Evolutionary conservation across 1,140 invertebrate species (phyloP).

Genomic region (Trichonephila clavata): DNA sequence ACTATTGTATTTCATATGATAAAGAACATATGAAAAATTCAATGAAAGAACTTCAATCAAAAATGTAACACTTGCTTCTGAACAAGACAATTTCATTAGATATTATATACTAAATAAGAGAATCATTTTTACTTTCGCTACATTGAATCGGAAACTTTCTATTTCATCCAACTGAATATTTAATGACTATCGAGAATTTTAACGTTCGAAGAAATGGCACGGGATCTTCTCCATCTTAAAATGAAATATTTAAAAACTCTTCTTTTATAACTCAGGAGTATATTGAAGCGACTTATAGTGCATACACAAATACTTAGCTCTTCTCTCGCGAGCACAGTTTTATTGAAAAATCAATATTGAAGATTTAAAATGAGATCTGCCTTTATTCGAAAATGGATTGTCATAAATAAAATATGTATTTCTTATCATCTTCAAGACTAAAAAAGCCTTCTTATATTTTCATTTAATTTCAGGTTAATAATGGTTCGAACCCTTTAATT

Average conservation of each 20-base stretch:
- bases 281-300: not conserved
- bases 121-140: not conserved
- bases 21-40: too few relatives aligned
- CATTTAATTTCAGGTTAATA: not conserved
- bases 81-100: too few relatives aligned
- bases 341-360: conserved; percentile 32
- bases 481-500: not conserved
- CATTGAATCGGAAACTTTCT: not conserved
- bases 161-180: not conserved
- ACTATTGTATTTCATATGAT: too few relatives aligned
- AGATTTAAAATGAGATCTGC: conserved; percentile 23
- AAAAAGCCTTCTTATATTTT: not conserved
- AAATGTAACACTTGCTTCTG: too few relatives aligned
- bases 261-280: conserved; percentile 7
- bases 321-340: not conserved
- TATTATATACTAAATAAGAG: too few relatives aligned
- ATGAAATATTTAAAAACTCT: conserved; percentile 17
- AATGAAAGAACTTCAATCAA: too few relatives aligned
- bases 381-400: conserved; percentile 23
- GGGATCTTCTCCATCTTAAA: not conserved
- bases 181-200: not conserved
- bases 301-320: not conserved
- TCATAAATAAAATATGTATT: conserved; percentile 39
- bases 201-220: not conserved
- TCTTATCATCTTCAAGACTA: not conserved